A percentile compares a stretch with the other conserved stretches of the same genome.
These are phyloP conservation scores for Apogon talboti DNA, from an alignment of 2,797 vertebrate genomes.

Conservation along the genomic window DNA sequence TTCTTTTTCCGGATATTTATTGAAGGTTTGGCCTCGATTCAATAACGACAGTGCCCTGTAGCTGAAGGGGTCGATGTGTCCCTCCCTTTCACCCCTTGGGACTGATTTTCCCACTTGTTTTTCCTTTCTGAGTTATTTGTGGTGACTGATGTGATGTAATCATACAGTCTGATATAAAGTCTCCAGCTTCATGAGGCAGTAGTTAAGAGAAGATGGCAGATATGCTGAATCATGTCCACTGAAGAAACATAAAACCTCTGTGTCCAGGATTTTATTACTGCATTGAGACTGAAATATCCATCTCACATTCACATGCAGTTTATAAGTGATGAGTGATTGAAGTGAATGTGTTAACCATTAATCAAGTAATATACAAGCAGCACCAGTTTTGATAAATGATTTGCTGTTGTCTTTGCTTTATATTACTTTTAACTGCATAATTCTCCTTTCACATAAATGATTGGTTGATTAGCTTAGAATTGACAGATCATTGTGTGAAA, in stretches of 20 bases:
- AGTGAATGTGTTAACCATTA: no score
- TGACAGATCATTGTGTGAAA: neutral
- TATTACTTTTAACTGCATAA: neutral
- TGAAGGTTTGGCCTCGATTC: no score
- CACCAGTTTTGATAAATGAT: no score
- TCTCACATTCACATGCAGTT: no score
- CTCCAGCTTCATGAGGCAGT: neutral
- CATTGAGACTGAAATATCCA: neutral
- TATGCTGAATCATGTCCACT: neutral
- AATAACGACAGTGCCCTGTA: no score
- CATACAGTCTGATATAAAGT: neutral
- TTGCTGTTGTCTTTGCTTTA: neutral
- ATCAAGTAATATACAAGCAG: no score
- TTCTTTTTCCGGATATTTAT: no score
- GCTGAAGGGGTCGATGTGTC: no score
- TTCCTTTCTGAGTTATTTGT: neutral
- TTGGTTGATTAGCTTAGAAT: neutral
- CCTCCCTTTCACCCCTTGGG: neutral
- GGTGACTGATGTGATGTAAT: neutral
- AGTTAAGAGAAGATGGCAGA: neutral
- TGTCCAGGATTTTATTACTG: neutral
- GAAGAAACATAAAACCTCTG: constrained; percentile 1
- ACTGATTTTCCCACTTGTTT: neutral
- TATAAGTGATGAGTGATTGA: no score
- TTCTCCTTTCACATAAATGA: no score